These are phyloP conservation scores for Erebia aethiops DNA, from an alignment of 2,888 invertebrate species.

Conservation along the genomic window DNA sequence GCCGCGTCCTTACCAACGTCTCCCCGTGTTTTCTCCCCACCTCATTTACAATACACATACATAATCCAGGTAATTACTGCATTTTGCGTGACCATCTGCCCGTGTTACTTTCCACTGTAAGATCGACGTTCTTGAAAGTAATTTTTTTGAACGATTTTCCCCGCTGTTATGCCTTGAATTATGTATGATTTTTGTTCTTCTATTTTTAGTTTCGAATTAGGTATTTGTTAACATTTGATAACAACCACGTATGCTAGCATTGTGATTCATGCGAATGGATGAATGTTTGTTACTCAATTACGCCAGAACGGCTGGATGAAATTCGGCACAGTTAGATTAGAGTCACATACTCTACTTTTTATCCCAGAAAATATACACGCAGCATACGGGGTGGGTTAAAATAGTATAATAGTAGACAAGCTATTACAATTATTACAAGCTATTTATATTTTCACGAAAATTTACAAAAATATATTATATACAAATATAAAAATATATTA, in stretches of 20 bases:
- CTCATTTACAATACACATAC: conserved; percentile 46
- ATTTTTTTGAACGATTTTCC: conserved; percentile 68
- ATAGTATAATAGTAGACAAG: too few relatives aligned
- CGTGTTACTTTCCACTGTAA: conserved; percentile 72
- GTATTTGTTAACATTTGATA: conserved; percentile 17
- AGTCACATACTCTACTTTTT: too few relatives aligned
- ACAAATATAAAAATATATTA: too few relatives aligned
- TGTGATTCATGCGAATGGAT: too few relatives aligned
- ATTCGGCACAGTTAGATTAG: too few relatives aligned
- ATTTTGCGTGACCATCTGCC: conserved; percentile 57
- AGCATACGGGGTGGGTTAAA: too few relatives aligned
- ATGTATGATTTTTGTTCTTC: conserved; percentile 44
- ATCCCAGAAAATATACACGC: too few relatives aligned
- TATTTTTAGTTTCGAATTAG: conserved; percentile 35
- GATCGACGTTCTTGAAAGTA: conserved; percentile 68
- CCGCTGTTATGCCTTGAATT: conserved; percentile 64
- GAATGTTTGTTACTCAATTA: too few relatives aligned
- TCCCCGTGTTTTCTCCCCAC: conserved; percentile 23
- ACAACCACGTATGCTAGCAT: background rate
- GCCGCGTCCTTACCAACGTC: conserved; percentile 12
- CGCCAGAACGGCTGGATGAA: too few relatives aligned
- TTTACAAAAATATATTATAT: too few relatives aligned
- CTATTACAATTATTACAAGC: too few relatives aligned
- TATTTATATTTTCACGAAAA: too few relatives aligned
- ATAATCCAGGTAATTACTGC: conserved; percentile 59